Conservation (phyloP, 2,113 vertebrate genomes). For the Tiliqua scincoides region DNA sequence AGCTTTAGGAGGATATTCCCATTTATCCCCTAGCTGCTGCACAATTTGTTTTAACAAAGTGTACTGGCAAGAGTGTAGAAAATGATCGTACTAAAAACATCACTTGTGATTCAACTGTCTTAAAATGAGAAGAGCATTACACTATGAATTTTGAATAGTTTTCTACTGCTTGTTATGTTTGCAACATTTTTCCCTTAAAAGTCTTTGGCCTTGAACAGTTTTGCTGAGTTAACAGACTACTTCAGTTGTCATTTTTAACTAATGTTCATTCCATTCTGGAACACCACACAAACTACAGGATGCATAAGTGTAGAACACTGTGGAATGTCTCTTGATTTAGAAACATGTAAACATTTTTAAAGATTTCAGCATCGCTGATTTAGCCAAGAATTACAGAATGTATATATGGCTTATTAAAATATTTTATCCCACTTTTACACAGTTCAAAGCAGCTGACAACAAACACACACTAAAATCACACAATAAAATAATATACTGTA, state of each 20-base stretch:
- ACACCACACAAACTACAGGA: neutral
- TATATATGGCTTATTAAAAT: too few relatives aligned
- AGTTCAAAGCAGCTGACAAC: too few relatives aligned
- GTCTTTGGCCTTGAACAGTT: neutral
- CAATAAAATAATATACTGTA: too few relatives aligned
- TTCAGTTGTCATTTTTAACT: neutral
- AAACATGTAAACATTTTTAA: neutral
- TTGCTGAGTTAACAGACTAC: neutral
- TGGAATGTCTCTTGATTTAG: neutral
- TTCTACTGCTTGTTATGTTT: neutral
- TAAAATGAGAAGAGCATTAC: neutral
- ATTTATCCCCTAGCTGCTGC: neutral
- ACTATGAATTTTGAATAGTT: neutral
- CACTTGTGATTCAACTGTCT: neutral
- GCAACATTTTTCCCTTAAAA: neutral
- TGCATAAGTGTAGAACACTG: neutral
- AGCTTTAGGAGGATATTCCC: neutral
- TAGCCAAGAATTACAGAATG: too few relatives aligned
- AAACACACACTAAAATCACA: too few relatives aligned
- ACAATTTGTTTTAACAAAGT: neutral
- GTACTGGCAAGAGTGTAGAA: neutral
- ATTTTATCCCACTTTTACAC: too few relatives aligned
- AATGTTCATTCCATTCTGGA: neutral
- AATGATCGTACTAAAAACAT: neutral
- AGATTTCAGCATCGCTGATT: neutral